Evolutionary conservation across 2,888 invertebrate species (phyloP).

Genomic region (Aleiodes alternator): DNA sequence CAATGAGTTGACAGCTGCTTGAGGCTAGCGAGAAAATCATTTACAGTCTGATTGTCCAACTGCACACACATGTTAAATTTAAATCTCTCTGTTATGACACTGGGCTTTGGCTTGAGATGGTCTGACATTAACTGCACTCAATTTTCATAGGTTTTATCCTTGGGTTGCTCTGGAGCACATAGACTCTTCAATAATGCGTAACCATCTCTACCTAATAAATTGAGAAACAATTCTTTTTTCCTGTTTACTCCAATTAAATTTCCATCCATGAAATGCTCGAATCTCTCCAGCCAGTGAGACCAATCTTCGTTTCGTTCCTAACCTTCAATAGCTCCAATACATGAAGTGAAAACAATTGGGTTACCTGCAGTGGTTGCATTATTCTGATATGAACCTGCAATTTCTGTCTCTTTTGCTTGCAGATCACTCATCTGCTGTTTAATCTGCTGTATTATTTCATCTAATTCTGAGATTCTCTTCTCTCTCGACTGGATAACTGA

Average conservation of each 20-base stretch:
- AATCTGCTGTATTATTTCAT: too few species aligned
- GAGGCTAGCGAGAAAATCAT: neutral
- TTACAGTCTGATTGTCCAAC: neutral
- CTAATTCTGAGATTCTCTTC: too few species aligned
- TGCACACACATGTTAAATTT: slow-evolving; percentile 53
- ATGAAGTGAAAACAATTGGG: neutral
- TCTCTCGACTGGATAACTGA: too few species aligned
- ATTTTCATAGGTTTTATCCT: slow-evolving; percentile 31
- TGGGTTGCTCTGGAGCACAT: slow-evolving; percentile 49
- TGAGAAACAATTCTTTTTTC: slow-evolving; percentile 37
- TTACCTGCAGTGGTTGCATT: too few species aligned
- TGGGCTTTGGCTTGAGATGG: slow-evolving; percentile 52
- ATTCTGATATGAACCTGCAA: too few species aligned
- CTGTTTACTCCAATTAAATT: neutral
- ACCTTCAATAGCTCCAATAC: slow-evolving; percentile 15
- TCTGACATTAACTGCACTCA: slow-evolving; percentile 45
- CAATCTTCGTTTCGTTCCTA: neutral
- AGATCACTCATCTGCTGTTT: too few species aligned
- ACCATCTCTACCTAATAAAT: slow-evolving; percentile 46
- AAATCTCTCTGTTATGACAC: slow-evolving; percentile 47
- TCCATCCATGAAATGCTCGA: neutral
- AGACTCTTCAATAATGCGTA: slow-evolving; percentile 49
- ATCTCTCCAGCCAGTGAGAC: slow-evolving; percentile 7
- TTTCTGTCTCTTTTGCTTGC: too few species aligned
- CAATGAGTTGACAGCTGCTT: neutral